Evolutionary conservation across 2,888 invertebrate genomes (phyloP).

Genomic region (Adineta ricciae): DNA sequence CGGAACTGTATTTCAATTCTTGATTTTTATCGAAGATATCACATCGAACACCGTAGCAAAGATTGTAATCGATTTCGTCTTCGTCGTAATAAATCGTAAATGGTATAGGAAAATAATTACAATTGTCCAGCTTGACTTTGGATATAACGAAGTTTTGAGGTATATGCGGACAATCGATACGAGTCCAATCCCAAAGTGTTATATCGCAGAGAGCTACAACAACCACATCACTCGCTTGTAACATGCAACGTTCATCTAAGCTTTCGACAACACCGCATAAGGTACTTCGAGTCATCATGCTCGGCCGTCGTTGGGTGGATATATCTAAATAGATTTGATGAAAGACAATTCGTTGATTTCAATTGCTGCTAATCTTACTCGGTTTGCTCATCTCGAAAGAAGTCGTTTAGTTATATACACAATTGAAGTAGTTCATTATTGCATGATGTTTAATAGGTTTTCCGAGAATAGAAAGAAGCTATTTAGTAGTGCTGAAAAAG

Average conservation of each 20-base stretch:
- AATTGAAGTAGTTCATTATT: background rate
- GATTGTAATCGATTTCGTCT: background rate
- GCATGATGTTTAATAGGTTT: background rate
- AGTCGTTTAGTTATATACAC: background rate
- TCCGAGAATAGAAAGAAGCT: background rate
- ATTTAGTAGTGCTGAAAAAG: background rate
- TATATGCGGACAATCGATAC: constrained; percentile 4
- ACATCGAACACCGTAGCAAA: background rate
- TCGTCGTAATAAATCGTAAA: background rate
- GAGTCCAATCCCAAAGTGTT: background rate
- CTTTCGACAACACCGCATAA: background rate
- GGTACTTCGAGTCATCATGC: background rate
- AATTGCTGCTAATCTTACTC: background rate
- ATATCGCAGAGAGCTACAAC: background rate
- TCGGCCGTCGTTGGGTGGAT: background rate
- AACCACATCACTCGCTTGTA: background rate
- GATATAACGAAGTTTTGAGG: background rate
- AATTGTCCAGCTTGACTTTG: background rate
- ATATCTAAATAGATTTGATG: too few relatives aligned
- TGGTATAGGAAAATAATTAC: background rate
- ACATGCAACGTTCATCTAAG: background rate
- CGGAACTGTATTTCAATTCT: background rate
- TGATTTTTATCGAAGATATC: background rate
- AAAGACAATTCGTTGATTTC: too few relatives aligned
- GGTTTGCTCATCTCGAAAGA: background rate